Evolutionary conservation across 2,113 vertebrate genomes (phyloP).

Genomic region (Casuarius casuarius): DNA sequence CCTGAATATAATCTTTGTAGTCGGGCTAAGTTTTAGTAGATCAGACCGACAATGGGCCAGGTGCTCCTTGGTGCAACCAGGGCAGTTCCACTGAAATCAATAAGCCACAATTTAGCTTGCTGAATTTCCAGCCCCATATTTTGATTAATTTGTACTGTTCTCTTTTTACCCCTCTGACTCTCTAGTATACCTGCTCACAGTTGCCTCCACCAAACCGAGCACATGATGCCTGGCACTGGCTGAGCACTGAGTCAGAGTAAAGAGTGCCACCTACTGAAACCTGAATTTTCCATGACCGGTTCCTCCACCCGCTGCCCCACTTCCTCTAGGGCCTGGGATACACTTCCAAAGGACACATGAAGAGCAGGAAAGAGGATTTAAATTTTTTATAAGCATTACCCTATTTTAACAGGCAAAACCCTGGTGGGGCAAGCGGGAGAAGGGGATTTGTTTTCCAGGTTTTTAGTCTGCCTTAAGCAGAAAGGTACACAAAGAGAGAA

Average conservation of each 20-base stretch:
- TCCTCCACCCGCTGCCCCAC: neutral
- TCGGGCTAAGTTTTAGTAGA: neutral
- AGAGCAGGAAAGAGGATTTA: constrained; percentile 43
- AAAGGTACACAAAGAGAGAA: neutral
- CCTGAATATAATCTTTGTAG: neutral
- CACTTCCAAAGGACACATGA: constrained; percentile 29
- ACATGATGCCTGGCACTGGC: neutral
- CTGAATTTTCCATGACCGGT: neutral
- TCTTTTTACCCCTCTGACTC: neutral
- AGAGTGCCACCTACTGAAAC: constrained; percentile 59
- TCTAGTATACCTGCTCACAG: neutral
- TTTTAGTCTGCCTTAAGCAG: constrained; percentile 11
- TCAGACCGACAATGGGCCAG: neutral
- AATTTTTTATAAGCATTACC: constrained; percentile 23
- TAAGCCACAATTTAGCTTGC: neutral
- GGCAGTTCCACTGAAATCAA: neutral
- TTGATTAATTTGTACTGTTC: neutral
- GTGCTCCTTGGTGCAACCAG: neutral
- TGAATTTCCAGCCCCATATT: neutral
- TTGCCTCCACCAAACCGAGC: neutral
- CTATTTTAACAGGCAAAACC: constrained; percentile 25
- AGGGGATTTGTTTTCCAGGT: constrained; percentile 23
- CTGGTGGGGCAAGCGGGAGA: neutral
- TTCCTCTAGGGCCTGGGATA: constrained; percentile 8
- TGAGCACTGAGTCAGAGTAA: neutral